These are phyloP conservation scores for Drosophila percnosoma DNA, from an alignment of 2,888 invertebrate species.

Conservation along the genomic window DNA sequence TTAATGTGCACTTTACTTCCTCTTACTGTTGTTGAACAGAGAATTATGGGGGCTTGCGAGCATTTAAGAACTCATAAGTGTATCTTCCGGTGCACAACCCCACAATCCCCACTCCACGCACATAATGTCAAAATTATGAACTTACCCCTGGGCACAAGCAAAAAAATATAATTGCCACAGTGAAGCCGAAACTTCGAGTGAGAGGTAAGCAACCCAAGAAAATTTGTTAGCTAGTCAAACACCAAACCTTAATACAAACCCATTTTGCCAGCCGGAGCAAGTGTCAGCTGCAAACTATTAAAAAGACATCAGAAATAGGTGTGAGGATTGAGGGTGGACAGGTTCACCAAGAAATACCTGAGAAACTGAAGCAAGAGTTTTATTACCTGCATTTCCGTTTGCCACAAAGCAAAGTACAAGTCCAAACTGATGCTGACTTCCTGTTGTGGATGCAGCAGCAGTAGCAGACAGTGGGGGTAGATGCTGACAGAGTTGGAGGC, in stretches of 20 bases:
- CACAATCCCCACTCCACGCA: background rate
- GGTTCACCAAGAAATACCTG: slow-evolving; percentile 22
- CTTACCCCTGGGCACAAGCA: slow-evolving; percentile 36
- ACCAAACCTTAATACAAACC: slow-evolving; percentile 7
- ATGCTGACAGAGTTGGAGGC: background rate
- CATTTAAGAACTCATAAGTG: slow-evolving; percentile 76
- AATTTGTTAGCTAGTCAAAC: slow-evolving; percentile 41
- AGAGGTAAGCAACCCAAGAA: slow-evolving; percentile 30
- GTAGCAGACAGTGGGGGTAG: slow-evolving; percentile 5
- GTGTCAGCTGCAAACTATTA: slow-evolving; percentile 74
- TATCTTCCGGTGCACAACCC: slow-evolving; percentile 52
- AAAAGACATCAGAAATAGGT: slow-evolving; percentile 58
- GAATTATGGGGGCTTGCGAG: slow-evolving; percentile 23
- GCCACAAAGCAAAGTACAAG: slow-evolving; percentile 57
- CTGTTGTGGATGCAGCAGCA: slow-evolving; percentile 59
- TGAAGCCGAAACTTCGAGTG: slow-evolving; percentile 44
- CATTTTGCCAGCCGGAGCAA: slow-evolving; percentile 21
- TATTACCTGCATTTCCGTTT: slow-evolving; percentile 70
- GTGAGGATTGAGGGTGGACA: background rate
- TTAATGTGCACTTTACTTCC: slow-evolving; percentile 56
- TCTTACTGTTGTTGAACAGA: slow-evolving; percentile 13
- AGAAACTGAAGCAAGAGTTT: slow-evolving; percentile 41
- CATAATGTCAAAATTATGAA: slow-evolving; percentile 70
- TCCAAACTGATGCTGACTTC: slow-evolving; percentile 66
- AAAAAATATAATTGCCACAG: slow-evolving; percentile 64